Percentiles rank a stretch among this genome's conserved stretches.
Evolutionary conservation across 2,888 invertebrate species (phyloP).

Genomic region (Pseudococcus viburni): DNA sequence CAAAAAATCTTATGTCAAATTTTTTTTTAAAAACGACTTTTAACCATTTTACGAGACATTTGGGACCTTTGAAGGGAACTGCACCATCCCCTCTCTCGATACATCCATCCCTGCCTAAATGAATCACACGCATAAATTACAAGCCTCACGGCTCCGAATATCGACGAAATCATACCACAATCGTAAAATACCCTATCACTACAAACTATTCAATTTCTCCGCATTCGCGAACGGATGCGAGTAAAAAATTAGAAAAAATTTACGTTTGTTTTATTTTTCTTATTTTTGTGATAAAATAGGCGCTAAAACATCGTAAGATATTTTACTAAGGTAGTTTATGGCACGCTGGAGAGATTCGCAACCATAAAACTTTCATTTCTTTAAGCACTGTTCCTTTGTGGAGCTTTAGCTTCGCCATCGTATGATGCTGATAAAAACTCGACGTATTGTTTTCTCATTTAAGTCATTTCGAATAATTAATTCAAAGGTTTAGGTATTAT

Average conservation of each 20-base stretch:
- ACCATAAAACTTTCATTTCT: slow-evolving; percentile 58
- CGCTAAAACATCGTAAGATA: slow-evolving; percentile 56
- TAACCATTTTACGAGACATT: no score
- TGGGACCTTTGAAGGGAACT: no score
- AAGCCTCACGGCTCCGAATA: neutral
- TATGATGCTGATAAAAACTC: slow-evolving; percentile 36
- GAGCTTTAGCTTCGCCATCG: slow-evolving; percentile 29
- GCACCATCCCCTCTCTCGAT: no score
- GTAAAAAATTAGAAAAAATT: slow-evolving; percentile 54
- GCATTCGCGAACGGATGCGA: neutral
- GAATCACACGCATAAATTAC: no score
- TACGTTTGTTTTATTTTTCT: slow-evolving; percentile 57
- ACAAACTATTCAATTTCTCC: slow-evolving; percentile 14
- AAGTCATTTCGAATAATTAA: slow-evolving; percentile 49
- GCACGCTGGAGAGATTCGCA: slow-evolving; percentile 47
- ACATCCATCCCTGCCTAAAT: no score
- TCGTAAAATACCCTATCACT: neutral
- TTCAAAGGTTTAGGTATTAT: slow-evolving; percentile 30
- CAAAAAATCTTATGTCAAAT: no score
- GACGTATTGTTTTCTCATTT: slow-evolving; percentile 55
- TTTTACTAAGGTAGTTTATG: slow-evolving; percentile 52
- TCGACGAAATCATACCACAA: neutral
- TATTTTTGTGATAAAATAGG: slow-evolving; percentile 57
- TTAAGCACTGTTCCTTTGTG: slow-evolving; percentile 36
- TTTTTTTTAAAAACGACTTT: no score